Evolutionary conservation across 2,888 invertebrate genomes (phyloP).

Genomic region (Linnaemya tessellans): DNA sequence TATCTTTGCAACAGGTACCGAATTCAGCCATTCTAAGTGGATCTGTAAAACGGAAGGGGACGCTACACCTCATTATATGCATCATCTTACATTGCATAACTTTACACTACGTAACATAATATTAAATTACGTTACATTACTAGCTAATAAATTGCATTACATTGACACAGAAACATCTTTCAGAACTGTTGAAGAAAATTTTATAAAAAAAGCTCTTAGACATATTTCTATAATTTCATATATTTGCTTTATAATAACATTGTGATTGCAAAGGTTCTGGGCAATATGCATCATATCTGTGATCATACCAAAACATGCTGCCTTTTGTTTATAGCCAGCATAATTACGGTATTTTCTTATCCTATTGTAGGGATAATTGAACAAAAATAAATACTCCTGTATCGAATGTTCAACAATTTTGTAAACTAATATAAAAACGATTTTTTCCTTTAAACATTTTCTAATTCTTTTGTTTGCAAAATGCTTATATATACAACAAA

Average conservation of each 20-base stretch:
- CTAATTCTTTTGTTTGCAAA: conserved; percentile 6
- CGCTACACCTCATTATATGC: too few species aligned
- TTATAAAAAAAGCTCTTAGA: too few species aligned
- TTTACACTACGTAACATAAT: too few species aligned
- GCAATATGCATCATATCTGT: background rate
- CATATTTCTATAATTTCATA: too few species aligned
- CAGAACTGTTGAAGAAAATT: too few species aligned
- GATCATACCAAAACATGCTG: background rate
- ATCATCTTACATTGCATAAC: too few species aligned
- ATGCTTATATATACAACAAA: conserved; percentile 30
- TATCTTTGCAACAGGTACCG: too few species aligned
- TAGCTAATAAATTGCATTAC: too few species aligned
- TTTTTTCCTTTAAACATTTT: background rate
- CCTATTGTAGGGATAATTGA: background rate
- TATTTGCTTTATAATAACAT: background rate
- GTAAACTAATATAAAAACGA: background rate
- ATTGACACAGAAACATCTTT: too few species aligned
- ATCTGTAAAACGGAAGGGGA: too few species aligned
- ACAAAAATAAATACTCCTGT: background rate
- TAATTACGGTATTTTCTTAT: background rate
- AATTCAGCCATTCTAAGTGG: too few species aligned
- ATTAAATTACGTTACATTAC: too few species aligned
- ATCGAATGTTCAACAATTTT: conserved; percentile 6
- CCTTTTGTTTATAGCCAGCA: background rate
- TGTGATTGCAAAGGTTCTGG: background rate